A percentile compares a stretch with the other conserved stretches of the same genome.
These are phyloP conservation scores for Hydrophis major DNA, from an alignment of 2,797 vertebrate genomes.

Conservation along the genomic window DNA sequence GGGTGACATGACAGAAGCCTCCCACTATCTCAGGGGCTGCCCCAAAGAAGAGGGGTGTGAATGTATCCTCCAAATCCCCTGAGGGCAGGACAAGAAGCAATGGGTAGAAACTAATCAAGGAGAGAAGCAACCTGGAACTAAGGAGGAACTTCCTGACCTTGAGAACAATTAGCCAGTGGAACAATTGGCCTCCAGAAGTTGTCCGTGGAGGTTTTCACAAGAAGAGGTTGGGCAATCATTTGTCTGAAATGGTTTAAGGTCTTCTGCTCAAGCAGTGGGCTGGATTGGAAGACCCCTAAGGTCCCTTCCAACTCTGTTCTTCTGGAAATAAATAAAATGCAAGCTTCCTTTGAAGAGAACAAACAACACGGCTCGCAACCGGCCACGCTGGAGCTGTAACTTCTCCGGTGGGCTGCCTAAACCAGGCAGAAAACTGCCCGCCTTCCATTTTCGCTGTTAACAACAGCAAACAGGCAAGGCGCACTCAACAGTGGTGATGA, in stretches of 20 bases:
- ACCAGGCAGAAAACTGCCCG: conserved; percentile 25
- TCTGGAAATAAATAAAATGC: conserved; percentile 2
- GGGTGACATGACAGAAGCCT: accelerated
- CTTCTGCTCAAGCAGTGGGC: no score
- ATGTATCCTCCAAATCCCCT: accelerated
- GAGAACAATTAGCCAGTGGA: no score
- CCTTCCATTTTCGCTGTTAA: conserved; percentile 41
- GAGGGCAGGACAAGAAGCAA: no score
- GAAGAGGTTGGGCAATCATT: no score
- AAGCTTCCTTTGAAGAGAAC: conserved; percentile 57
- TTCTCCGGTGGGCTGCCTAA: conserved; percentile 29
- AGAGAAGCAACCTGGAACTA: no score
- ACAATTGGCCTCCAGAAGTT: no score
- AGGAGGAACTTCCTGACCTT: no score
- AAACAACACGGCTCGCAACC: conserved; percentile 38
- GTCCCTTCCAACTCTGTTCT: neutral
- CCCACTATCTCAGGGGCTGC: no score
- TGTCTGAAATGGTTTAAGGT: no score
- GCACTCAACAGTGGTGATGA: conserved; percentile 30
- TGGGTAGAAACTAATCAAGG: accelerated
- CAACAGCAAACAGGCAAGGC: conserved; percentile 42
- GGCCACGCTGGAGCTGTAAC: conserved; percentile 44
- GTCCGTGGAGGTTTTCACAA: no score
- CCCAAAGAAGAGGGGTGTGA: no score
- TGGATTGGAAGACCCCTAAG: neutral